These are phyloP conservation scores for Eristalinus sepulchralis DNA, from an alignment of 2,888 invertebrate species.

Conservation along the genomic window DNA sequence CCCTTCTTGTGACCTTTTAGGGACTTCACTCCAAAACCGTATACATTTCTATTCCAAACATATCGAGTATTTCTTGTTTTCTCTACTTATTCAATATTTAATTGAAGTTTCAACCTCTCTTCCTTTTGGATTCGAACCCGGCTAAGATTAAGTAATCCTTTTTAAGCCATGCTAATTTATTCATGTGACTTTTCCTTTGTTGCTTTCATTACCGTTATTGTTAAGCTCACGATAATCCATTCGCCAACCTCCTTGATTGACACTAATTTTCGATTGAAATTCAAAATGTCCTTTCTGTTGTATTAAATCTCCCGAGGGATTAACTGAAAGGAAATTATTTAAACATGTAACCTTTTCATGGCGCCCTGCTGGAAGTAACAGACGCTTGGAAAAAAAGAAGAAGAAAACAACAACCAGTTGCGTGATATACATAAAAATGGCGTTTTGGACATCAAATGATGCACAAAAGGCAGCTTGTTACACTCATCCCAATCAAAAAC, in stretches of 20 bases:
- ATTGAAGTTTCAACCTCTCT: not conserved
- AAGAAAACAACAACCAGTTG: no score
- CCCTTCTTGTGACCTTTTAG: no score
- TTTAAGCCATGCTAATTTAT: not conserved
- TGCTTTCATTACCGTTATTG: not conserved
- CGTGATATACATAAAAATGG: no score
- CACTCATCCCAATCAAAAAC: no score
- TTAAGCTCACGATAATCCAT: not conserved
- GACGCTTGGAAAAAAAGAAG: no score
- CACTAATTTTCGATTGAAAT: not conserved
- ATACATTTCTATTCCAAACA: no score
- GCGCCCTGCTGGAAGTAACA: not conserved
- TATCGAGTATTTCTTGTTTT: no score
- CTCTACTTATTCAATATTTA: not conserved
- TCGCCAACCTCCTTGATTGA: not conserved
- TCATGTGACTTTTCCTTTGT: not conserved
- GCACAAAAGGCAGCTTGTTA: no score
- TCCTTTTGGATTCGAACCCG: not conserved
- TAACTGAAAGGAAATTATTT: not conserved
- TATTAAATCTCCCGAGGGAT: not conserved
- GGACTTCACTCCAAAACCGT: no score
- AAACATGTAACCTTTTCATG: not conserved
- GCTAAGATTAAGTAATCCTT: not conserved
- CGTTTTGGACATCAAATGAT: no score
- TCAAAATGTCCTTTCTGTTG: not conserved